Percentiles rank a stretch among this genome's conserved stretches.
Evolutionary conservation across 1,140 invertebrate species (phyloP).

Genomic region (Apis laboriosa): DNA sequence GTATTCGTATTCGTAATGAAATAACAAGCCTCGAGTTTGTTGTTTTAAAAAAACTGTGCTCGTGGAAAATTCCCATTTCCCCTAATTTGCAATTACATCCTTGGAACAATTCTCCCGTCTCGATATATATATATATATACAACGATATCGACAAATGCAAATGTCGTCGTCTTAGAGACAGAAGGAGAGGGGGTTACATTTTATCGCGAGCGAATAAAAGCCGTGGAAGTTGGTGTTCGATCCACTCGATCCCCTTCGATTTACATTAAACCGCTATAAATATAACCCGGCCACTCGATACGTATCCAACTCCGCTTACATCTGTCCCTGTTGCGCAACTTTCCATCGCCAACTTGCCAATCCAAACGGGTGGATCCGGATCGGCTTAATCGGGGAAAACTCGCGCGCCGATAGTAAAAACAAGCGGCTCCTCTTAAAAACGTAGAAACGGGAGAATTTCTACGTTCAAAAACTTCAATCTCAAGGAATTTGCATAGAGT

Average conservation of each 20-base stretch:
- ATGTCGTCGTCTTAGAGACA: slow-evolving; percentile 25
- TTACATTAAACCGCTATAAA: slow-evolving; percentile 43
- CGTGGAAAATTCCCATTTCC: too few relatives aligned
- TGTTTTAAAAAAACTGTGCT: too few relatives aligned
- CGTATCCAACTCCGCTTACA: slow-evolving; percentile 20
- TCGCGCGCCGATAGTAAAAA: slow-evolving; percentile 25
- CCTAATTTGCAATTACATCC: too few relatives aligned
- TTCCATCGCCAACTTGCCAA: slow-evolving; percentile 25
- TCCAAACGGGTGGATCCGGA: slow-evolving; percentile 39
- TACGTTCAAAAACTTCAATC: slow-evolving; percentile 5
- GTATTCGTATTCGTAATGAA: too few relatives aligned
- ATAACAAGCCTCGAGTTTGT: too few relatives aligned
- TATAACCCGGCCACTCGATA: slow-evolving; percentile 31
- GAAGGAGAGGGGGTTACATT: slow-evolving; percentile 4
- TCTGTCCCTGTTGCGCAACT: slow-evolving; percentile 25
- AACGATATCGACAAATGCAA: slow-evolving; percentile 30
- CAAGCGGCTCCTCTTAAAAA: not conserved
- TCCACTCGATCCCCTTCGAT: slow-evolving; percentile 13
- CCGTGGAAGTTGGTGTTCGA: slow-evolving; percentile 23
- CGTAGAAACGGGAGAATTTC: not conserved
- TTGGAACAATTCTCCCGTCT: too few relatives aligned
- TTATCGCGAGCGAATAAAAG: slow-evolving; percentile 21
- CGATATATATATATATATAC: too few relatives aligned
- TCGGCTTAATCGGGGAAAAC: slow-evolving; percentile 30
- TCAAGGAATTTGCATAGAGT: not conserved